Conservation (phyloP, 2,888 invertebrate species). For the Ochropleura leucogaster region DNA sequence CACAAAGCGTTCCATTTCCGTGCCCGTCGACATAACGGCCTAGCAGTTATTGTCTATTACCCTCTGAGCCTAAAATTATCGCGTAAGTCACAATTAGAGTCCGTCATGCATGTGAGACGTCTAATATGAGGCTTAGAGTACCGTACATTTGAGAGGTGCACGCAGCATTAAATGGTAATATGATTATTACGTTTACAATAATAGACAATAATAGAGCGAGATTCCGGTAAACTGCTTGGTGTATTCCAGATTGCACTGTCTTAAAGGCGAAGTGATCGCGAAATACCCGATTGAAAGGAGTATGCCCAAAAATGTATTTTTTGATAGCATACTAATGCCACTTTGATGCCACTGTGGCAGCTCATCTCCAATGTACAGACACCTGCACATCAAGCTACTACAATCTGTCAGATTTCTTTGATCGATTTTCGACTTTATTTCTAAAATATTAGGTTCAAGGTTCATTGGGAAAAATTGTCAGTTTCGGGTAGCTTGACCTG, state of each 20-base stretch:
- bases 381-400: too few species aligned
- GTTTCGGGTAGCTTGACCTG: too few species aligned
- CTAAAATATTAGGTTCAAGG: too few species aligned
- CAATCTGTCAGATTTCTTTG: too few species aligned
- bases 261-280: neutral
- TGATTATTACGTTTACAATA: constrained; percentile 36
- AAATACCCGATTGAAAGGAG: neutral
- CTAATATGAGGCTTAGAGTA: constrained; percentile 67
- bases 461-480: too few species aligned
- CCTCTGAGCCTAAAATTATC: constrained; percentile 70
- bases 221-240: neutral
- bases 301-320: too few species aligned
- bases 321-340: too few species aligned
- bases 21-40: constrained; percentile 50
- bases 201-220: neutral
- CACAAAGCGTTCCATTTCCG: constrained; percentile 35
- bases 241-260: neutral
- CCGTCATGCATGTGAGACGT: constrained; percentile 68
- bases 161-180: constrained; percentile 23
- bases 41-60: constrained; percentile 69
- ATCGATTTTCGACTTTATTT: too few species aligned
- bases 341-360: too few species aligned
- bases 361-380: too few species aligned
- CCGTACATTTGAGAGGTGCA: constrained; percentile 61
- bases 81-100: constrained; percentile 72